These are phyloP conservation scores for Hirundo rustica DNA, from an alignment of 2,797 vertebrate genomes.

Conservation along the genomic window DNA sequence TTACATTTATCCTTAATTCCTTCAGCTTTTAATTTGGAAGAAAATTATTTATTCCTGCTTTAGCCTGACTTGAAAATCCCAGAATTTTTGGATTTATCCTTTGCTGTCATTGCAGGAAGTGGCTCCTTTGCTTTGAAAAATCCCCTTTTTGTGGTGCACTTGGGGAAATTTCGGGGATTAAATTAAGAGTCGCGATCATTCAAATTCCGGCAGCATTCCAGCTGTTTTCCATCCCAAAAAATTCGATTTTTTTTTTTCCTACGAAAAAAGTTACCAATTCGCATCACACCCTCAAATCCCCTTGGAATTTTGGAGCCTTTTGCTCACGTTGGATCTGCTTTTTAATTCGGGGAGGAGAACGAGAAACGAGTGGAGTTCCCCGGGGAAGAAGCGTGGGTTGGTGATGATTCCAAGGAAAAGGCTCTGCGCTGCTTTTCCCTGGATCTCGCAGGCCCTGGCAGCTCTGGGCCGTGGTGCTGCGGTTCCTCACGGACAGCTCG, in stretches of 20 bases:
- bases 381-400: rapidly evolving
- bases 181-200: neutral
- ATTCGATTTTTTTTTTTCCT: neutral
- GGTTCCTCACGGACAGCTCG: neutral
- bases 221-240: neutral
- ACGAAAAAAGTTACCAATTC: neutral
- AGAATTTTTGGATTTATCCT: neutral
- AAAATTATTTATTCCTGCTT: neutral
- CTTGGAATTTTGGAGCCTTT: neutral
- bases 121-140: neutral
- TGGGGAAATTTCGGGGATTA: rapidly evolving
- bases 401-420: rapidly evolving
- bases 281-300: neutral
- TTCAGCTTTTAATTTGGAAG: neutral
- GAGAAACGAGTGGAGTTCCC: neutral
- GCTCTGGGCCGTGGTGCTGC: neutral
- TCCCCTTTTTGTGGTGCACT: rapidly evolving
- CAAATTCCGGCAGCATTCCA: too few relatives aligned
- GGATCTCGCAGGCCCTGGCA: neutral
- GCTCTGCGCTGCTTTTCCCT: neutral
- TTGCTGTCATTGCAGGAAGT: neutral
- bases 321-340: neutral
- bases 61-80: neutral
- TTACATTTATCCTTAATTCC: neutral
- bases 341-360: neutral